Evolutionary conservation across 2,113 vertebrate genomes (phyloP).

Genomic region (Gavia stellata): DNA sequence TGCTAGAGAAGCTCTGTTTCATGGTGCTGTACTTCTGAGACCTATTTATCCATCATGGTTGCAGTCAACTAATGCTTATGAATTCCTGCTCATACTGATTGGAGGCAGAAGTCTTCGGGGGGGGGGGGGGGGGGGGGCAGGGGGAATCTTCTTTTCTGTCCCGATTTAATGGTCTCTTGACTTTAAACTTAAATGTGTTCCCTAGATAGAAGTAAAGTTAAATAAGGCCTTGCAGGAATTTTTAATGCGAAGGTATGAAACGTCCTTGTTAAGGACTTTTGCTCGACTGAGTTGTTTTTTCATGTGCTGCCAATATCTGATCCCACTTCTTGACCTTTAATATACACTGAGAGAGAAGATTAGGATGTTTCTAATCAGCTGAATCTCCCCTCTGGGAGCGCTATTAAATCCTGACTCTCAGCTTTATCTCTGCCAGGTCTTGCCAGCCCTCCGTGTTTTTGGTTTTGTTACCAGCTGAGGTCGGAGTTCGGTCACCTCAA

Average conservation of each 20-base stretch:
- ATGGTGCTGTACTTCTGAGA: neutral
- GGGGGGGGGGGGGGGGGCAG: too few species aligned
- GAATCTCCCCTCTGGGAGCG: conserved; percentile 50
- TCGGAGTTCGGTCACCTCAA: conserved; percentile 26
- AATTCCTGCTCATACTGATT: neutral
- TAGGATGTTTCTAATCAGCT: conserved; percentile 50
- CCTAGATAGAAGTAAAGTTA: neutral
- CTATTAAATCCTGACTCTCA: conserved; percentile 22
- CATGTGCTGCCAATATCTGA: conserved; percentile 53
- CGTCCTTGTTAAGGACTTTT: conserved; percentile 18
- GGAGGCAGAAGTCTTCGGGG: neutral
- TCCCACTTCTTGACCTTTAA: conserved; percentile 54
- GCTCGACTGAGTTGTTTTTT: neutral
- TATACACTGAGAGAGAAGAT: conserved; percentile 20
- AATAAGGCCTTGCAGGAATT: conserved; percentile 11
- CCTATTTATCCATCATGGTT: neutral
- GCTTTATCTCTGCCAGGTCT: conserved; percentile 28
- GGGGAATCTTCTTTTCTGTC: neutral
- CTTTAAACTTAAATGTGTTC: neutral
- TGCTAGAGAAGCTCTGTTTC: neutral
- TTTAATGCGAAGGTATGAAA: neutral
- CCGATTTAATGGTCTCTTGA: neutral
- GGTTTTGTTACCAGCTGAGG: conserved; percentile 37
- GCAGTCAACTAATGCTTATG: neutral
- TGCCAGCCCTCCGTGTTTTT: conserved; percentile 24